These are phyloP conservation scores for Mythimna impura DNA, from an alignment of 2,888 invertebrate genomes.

Conservation along the genomic window DNA sequence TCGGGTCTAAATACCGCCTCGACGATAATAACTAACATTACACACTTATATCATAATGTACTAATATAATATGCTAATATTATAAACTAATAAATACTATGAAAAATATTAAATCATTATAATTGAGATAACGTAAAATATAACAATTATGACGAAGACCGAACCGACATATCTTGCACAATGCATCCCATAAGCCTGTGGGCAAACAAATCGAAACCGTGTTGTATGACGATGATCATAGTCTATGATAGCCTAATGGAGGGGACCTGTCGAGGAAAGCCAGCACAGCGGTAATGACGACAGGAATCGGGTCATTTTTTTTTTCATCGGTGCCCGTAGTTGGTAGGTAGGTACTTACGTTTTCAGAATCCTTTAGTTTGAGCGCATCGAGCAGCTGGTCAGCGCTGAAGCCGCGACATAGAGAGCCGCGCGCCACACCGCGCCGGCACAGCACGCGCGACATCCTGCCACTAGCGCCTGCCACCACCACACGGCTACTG, in stretches of 20 bases:
- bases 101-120: no score
- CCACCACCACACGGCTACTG: neutral
- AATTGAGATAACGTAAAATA: no score
- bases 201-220: no score
- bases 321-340: neutral
- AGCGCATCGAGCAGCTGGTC: slow-evolving; percentile 72
- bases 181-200: no score
- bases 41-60: no score
- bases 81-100: no score
- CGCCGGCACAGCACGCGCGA: slow-evolving; percentile 72
- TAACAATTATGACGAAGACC: no score
- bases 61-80: no score
- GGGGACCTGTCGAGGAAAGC: no score
- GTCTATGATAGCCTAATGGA: neutral
- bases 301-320: neutral
- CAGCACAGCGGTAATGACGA: neutral
- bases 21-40: no score
- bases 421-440: slow-evolving; percentile 74
- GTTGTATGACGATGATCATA: neutral
- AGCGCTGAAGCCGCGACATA: slow-evolving; percentile 71
- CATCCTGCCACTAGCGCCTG: slow-evolving; percentile 14
- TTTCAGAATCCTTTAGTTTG: slow-evolving; percentile 39
- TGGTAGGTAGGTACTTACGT: slow-evolving; percentile 46
- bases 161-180: no score
- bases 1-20: no score